Base-by-base conservation (phyloP, 2,113 vertebrate genomes). In the human region DNA sequence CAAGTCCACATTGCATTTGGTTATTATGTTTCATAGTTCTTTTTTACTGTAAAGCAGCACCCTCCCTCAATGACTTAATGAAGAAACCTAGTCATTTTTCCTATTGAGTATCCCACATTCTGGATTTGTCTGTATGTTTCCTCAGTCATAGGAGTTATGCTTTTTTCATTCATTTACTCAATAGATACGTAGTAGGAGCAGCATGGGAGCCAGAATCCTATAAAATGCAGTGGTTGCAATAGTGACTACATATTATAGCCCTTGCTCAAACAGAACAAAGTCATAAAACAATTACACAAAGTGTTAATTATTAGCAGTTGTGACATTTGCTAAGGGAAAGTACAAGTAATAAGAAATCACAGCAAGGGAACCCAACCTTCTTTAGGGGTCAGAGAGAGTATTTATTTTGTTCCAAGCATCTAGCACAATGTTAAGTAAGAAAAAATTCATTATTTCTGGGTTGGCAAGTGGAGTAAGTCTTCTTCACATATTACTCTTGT, bases 221-320 rank as follows among this genome's bases (percentile, higher is more conserved):
- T 43, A 84, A 93, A 92, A 82, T 66, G 57, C 22, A 76, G 7
- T 64, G 55, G 27, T 22, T 35, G 52, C 9, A 97, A 83, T 0
- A 70, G 13, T 48, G 32, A 93, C 88, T n/a, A 89, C 40, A 82
- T 32, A 82, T 27, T 89, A 45, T 0, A 45, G 66, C 27, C 16
- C 78, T 96, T 2, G 6, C 27, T 89, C 50, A 86, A 90, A 90
- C 8, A 96, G n/a, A 82, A 96, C n/a, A 89, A 93, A 92, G 52
- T 43, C 35, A 30, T 66, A 32, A 87, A 84, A 75, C 30, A 88
- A 79, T 81, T 70, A 76, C 6, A 61, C 2, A 72, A 90, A 88
- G 75, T 32, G 48, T 72, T 89, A 79, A 93, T 76, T 64, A 93
- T 40, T 64, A 81, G 38, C 40, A 89, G 38, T 2, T 94, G 72